A percentile compares a stretch with the other conserved stretches of the same genome.
These are phyloP conservation scores for Xestia rhomboidea DNA, from an alignment of 2,888 invertebrate genomes.

Conservation along the genomic window DNA sequence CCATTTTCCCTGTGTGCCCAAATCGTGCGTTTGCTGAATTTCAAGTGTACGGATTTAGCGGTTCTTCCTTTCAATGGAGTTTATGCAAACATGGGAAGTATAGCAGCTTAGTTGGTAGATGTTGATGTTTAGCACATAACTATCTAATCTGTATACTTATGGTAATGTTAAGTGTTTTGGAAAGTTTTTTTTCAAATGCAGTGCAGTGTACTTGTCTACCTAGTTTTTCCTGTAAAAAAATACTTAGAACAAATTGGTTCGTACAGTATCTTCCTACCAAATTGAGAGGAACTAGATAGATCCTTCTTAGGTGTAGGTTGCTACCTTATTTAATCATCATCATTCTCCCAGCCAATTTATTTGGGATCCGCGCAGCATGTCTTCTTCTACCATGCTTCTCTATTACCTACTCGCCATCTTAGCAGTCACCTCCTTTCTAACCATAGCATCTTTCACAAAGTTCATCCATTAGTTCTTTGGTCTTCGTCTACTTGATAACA, in stretches of 20 bases:
- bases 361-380: too few species aligned
- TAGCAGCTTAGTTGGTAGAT: not conserved
- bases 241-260: not conserved
- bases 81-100: conserved; percentile 44
- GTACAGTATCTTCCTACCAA: not conserved
- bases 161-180: not conserved
- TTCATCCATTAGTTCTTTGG: not conserved
- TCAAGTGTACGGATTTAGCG: conserved; percentile 80
- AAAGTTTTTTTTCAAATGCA: not conserved
- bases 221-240: not conserved
- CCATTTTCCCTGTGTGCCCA: conserved; percentile 69
- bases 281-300: not conserved
- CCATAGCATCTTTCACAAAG: too few species aligned
- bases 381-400: too few species aligned
- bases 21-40: conserved; percentile 78
- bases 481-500: too few species aligned
- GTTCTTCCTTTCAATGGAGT: conserved; percentile 58
- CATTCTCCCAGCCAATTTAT: too few species aligned
- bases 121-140: not conserved
- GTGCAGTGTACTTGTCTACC: not conserved
- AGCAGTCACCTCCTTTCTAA: too few species aligned
- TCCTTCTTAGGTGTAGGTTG: too few species aligned
- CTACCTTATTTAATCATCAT: too few species aligned
- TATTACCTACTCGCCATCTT: too few species aligned
- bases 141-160: not conserved